Base-by-base conservation (phyloP, 2,888 invertebrate species). In the Erebia epiphron region DNA sequence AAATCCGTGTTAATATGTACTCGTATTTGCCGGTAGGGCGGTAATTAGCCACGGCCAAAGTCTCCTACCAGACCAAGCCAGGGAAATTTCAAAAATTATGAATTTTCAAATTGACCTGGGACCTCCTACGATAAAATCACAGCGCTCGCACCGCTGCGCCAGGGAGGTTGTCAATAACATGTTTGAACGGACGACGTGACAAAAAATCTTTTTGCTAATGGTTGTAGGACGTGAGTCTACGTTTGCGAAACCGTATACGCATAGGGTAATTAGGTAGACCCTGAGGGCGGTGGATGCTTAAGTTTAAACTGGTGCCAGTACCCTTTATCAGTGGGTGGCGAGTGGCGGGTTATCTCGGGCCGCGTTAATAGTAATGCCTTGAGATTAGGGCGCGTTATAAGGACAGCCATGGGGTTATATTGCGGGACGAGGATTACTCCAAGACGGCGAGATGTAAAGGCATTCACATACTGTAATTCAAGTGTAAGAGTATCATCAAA, bases 291-390 rank as follows among this genome's bases (percentile, higher is more conserved):
- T 83, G 80, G 89, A 84, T 88, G 87, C 90, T 91, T 90, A 92
- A 91, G 91, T 92, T 92, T 90, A 92, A 90, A 90, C 91, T 88
- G 86, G 88, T 86, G 83, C 84, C 83, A 82, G 83, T 81, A 91
- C 90, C 91, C 90, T 90, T 86, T 89, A 90, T 90, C 91, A 89
- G 89, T 88, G 92, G 92, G 90, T 89, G 90, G 91, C 91, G 92
- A 92, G 87, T 89, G 89, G 80, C 83, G 92, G 92, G 92, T 92
- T 92, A 92, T 92, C 92, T 89, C 79, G 85, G 87, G 86, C 86
- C 82, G 90, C 92, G 93, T 92, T 93, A 92, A 93, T 93, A 92
- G 93, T 93, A 91, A 92, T 92, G 88, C 91, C 83, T 82, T 80
- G 82, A 92, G 93, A 93, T 93, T 92, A 90, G 83, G 84, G 78